Percentiles rank a stretch among this genome's conserved stretches.
These are phyloP conservation scores for Apostichopus parvimensis DNA, from an alignment of 35 echinoderm and acorn worm species.

Conservation along the genomic window DNA sequence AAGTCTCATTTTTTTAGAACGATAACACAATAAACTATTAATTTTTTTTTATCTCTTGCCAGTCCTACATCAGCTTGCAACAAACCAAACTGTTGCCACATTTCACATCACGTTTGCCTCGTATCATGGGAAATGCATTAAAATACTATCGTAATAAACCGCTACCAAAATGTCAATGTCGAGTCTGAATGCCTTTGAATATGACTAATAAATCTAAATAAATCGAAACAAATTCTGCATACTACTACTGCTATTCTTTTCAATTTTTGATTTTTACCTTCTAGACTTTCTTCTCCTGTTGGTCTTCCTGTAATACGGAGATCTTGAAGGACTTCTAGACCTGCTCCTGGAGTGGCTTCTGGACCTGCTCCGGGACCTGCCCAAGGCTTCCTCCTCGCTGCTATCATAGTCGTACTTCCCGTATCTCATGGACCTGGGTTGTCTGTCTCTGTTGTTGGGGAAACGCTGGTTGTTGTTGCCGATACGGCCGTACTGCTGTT, in stretches of 20 bases:
- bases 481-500: not conserved
- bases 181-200: too few species aligned
- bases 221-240: not conserved
- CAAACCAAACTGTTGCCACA: not conserved
- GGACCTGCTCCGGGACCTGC: constrained; percentile 31
- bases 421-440: not conserved
- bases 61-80: too few species aligned
- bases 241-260: not conserved
- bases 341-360: constrained; percentile 59
- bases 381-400: constrained; percentile 48
- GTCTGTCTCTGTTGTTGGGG: not conserved
- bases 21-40: too few species aligned
- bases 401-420: constrained; percentile 33
- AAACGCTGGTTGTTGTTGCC: not conserved
- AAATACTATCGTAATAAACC: too few species aligned
- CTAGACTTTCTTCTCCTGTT: constrained; percentile 44
- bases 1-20: too few species aligned
- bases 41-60: too few species aligned
- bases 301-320: constrained; percentile 41
- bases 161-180: too few species aligned
- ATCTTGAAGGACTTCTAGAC: constrained; percentile 61
- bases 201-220: too few species aligned
- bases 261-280: constrained; percentile 10
- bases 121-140: too few species aligned
- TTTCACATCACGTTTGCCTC: not conserved